Conservation (phyloP, 2,797 vertebrate species). For the Heliangelus exortis region DNA sequence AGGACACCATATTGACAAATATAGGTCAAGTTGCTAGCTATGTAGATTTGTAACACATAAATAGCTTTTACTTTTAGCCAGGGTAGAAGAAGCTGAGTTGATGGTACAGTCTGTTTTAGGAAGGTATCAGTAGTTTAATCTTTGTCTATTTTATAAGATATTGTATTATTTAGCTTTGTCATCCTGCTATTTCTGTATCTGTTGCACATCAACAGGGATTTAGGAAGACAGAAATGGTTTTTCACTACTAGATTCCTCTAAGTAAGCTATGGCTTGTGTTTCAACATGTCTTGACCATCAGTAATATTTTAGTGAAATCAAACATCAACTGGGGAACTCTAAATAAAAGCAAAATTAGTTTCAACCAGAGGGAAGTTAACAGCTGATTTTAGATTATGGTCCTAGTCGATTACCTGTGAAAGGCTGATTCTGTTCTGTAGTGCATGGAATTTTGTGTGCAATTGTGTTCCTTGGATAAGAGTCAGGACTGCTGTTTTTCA, state of each 20-base stretch:
- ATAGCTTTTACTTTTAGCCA: background rate
- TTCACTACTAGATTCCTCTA: background rate
- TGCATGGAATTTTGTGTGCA: rapidly evolving
- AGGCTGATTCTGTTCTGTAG: background rate
- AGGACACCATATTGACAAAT: background rate
- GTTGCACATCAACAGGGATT: background rate
- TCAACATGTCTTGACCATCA: background rate
- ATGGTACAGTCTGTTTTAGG: background rate
- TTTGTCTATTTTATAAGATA: constrained; percentile 18
- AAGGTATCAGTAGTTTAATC: background rate
- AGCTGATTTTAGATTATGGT: background rate
- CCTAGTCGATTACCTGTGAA: background rate
- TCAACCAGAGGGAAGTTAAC: background rate
- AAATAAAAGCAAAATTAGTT: background rate
- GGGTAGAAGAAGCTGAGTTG: background rate
- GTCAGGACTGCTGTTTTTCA: background rate
- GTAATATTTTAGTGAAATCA: constrained; percentile 23
- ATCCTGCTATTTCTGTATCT: constrained; percentile 15
- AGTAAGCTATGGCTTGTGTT: constrained; percentile 14
- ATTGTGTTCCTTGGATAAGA: background rate
- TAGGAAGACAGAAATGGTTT: background rate
- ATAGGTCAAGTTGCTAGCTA: background rate
- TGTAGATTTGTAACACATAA: background rate
- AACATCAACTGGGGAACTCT: background rate
- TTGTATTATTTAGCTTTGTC: background rate